Conservation (phyloP, 2,113 vertebrate genomes). For the Thunnus maccoyii region DNA sequence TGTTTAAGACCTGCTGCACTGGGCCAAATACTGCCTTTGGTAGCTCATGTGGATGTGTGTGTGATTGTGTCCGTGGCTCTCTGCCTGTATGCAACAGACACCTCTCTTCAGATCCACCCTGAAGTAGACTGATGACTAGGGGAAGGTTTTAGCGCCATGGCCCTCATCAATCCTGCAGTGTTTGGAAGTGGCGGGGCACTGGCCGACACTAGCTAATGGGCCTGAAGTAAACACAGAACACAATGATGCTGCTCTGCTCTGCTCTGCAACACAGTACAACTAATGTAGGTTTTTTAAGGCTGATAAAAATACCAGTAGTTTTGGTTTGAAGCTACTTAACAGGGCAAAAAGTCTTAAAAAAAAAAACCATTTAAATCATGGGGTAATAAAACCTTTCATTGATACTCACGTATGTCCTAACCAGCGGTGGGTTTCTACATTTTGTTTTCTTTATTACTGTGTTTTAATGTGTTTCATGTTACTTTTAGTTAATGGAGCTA, state of each 20-base stretch:
- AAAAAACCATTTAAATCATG: neutral
- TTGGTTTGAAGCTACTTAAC: neutral
- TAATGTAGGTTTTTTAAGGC: neutral
- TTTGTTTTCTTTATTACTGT: no score
- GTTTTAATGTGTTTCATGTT: no score
- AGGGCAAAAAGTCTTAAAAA: neutral
- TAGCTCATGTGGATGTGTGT: conserved; percentile 16
- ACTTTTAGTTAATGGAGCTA: no score
- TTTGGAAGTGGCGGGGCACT: conserved; percentile 80
- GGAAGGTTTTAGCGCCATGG: conserved; percentile 82
- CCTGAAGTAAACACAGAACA: conserved; percentile 78
- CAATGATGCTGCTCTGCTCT: conserved; percentile 61
- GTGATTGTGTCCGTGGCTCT: conserved; percentile 19
- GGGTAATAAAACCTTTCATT: neutral
- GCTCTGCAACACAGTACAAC: neutral
- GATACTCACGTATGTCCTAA: neutral
- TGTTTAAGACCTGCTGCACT: neutral
- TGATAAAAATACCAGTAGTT: neutral
- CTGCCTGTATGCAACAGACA: conserved; percentile 47
- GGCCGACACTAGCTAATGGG: conserved; percentile 77
- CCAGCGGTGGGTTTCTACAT: no score
- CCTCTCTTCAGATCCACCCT: conserved; percentile 54
- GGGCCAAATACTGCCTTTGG: neutral
- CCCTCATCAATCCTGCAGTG: conserved; percentile 83
- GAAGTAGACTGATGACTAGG: conserved; percentile 71